phyloP scores from a whole-genome alignment of 2,113 vertebrate genomes.

The Semicossyphus pulcher region DNA sequence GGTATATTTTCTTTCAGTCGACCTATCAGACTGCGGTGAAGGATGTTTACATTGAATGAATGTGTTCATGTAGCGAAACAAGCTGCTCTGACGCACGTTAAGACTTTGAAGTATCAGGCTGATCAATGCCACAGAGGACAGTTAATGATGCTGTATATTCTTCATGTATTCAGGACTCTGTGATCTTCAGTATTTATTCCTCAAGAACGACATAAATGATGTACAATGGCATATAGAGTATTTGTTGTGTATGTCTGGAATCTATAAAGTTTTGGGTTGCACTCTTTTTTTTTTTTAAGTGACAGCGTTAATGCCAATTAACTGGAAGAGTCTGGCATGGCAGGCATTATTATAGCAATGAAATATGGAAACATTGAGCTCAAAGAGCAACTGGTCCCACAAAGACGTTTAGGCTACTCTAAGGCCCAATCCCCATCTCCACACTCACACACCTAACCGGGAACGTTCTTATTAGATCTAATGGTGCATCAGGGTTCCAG shows the following conservation, averaged over 20 bases:
- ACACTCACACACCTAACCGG: too few species aligned
- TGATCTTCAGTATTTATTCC: neutral
- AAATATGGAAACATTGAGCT: neutral
- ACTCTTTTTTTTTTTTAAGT: neutral
- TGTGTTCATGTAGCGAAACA: constrained; percentile 14
- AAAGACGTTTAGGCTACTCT: too few species aligned
- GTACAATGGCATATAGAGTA: neutral
- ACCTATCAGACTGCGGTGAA: constrained; percentile 17
- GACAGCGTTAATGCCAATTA: neutral
- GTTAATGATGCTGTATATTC: neutral
- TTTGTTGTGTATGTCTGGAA: constrained; percentile 4
- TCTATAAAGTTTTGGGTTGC: neutral
- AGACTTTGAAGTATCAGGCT: neutral
- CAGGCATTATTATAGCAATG: neutral
- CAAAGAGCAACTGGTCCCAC: neutral
- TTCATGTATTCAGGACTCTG: neutral
- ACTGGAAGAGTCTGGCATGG: neutral
- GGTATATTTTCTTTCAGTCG: neutral
- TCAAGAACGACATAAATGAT: neutral
- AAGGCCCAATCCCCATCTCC: too few species aligned
- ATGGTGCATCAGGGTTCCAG: too few species aligned
- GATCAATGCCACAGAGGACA: neutral
- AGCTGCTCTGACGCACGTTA: constrained; percentile 20
- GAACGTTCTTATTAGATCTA: too few species aligned
- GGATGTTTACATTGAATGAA: constrained; percentile 49